phyloP scores from a whole-genome alignment of 2,888 invertebrate species.

The Melieria omissa region DNA sequence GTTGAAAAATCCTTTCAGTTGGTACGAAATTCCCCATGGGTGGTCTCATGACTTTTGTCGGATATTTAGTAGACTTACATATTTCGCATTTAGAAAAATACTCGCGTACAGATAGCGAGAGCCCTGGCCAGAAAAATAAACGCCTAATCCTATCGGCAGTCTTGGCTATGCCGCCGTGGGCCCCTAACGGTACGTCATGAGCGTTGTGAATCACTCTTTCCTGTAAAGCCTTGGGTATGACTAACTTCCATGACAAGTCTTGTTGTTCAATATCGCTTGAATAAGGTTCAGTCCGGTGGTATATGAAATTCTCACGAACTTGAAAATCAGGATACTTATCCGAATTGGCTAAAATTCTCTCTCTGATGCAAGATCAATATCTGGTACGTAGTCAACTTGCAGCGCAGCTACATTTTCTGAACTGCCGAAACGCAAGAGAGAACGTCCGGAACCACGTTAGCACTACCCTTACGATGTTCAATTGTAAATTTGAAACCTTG shows the following conservation, averaged over 20 bases:
- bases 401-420: too few relatives aligned
- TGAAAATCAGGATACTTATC: slow-evolving; percentile 16
- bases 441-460: too few relatives aligned
- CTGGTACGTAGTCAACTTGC: too few relatives aligned
- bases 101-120: slow-evolving; percentile 16
- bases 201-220: slow-evolving; percentile 19
- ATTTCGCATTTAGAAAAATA: slow-evolving; percentile 18
- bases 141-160: slow-evolving; percentile 8
- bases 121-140: slow-evolving; percentile 22
- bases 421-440: too few relatives aligned
- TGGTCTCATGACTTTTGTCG: slow-evolving; percentile 26
- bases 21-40: too few relatives aligned
- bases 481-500: too few relatives aligned
- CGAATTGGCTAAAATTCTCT: slow-evolving; percentile 2
- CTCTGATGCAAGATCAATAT: too few relatives aligned
- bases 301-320: background rate
- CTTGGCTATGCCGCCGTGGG: slow-evolving; percentile 34
- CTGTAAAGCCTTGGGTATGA: slow-evolving; percentile 24
- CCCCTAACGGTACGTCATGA: slow-evolving; percentile 27
- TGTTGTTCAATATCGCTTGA: slow-evolving; percentile 22
- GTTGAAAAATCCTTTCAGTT: too few relatives aligned
- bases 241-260: slow-evolving; percentile 30
- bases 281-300: slow-evolving; percentile 18
- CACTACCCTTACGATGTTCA: too few relatives aligned
- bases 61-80: slow-evolving; percentile 24